Conservation (phyloP, 2,797 vertebrate genomes). For the Acanthopagrus latus region DNA sequence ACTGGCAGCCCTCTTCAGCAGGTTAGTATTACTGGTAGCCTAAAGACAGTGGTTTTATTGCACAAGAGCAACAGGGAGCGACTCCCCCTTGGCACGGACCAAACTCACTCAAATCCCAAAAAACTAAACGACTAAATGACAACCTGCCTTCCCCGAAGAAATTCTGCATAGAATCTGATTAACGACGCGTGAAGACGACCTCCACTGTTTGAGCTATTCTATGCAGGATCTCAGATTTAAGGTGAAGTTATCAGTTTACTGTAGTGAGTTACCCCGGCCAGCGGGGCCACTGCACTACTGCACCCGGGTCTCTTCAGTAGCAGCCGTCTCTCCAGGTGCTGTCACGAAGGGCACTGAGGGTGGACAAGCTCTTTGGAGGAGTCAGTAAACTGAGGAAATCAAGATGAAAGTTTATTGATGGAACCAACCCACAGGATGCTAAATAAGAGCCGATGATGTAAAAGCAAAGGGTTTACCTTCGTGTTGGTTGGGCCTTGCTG, state of each 20-base stretch:
- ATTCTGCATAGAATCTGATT: constrained; percentile 62
- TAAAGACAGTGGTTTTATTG: constrained; percentile 70
- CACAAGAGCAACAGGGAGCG: constrained; percentile 62
- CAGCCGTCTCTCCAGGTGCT: constrained; percentile 93
- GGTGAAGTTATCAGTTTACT: constrained; percentile 4
- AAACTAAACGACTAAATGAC: constrained; percentile 1
- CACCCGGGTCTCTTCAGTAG: constrained; percentile 84
- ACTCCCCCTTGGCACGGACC: constrained; percentile 64
- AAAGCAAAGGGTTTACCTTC: constrained; percentile 83
- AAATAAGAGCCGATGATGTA: neutral
- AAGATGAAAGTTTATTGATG: neutral
- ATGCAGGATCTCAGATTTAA: constrained; percentile 68
- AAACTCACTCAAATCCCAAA: neutral
- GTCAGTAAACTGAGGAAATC: constrained; percentile 89
- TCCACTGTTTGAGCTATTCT: neutral
- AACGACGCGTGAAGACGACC: neutral
- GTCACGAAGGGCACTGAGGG: constrained; percentile 92
- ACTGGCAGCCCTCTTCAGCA: constrained; percentile 60
- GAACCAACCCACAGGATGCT: no score
- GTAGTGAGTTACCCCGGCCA: constrained; percentile 86
- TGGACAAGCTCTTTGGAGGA: constrained; percentile 92
- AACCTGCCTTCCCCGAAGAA: constrained; percentile 54
- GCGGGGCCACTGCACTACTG: constrained; percentile 82
- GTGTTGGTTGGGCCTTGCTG: constrained; percentile 90
- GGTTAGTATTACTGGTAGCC: constrained; percentile 35